Conservation (phyloP, 37 sponge, comb jelly and placozoan genomes). For the Amphimedon queenslandica region DNA sequence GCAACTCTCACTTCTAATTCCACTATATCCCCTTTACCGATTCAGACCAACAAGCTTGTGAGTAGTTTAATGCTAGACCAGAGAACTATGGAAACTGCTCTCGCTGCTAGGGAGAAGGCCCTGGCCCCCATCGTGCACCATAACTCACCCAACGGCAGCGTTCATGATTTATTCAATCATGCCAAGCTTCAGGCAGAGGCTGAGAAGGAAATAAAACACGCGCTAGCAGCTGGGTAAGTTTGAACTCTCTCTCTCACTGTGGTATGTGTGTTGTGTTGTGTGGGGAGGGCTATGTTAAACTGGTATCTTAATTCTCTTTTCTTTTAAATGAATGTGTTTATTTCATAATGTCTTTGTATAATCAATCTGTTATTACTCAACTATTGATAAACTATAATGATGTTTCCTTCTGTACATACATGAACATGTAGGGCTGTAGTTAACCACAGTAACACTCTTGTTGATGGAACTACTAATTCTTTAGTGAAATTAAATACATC, state of each 20-base stretch:
- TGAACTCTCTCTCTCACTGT: background rate
- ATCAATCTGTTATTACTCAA: too few relatives aligned
- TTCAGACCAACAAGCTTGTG: background rate
- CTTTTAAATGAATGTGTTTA: too few relatives aligned
- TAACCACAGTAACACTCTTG: slow-evolving; percentile 38
- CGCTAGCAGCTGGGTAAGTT: slow-evolving; percentile 20
- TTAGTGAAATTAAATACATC: slow-evolving; percentile 23
- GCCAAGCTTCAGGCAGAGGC: slow-evolving; percentile 17
- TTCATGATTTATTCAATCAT: background rate
- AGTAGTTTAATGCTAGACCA: background rate
- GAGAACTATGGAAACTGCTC: background rate
- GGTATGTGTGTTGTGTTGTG: background rate
- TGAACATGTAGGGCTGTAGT: too few relatives aligned
- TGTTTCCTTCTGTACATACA: too few relatives aligned
- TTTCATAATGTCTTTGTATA: too few relatives aligned
- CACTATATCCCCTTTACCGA: background rate
- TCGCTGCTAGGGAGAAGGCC: slow-evolving; percentile 12
- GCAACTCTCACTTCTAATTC: too few relatives aligned
- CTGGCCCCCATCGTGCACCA: slow-evolving; percentile 9
- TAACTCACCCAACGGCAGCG: background rate
- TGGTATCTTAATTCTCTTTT: too few relatives aligned
- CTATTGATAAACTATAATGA: too few relatives aligned
- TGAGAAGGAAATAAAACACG: slow-evolving; percentile 49
- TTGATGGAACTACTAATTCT: slow-evolving; percentile 24
- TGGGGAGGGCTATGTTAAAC: background rate